Conservation (phyloP, 2,888 invertebrate genomes). For the Plutella xylostella region DNA sequence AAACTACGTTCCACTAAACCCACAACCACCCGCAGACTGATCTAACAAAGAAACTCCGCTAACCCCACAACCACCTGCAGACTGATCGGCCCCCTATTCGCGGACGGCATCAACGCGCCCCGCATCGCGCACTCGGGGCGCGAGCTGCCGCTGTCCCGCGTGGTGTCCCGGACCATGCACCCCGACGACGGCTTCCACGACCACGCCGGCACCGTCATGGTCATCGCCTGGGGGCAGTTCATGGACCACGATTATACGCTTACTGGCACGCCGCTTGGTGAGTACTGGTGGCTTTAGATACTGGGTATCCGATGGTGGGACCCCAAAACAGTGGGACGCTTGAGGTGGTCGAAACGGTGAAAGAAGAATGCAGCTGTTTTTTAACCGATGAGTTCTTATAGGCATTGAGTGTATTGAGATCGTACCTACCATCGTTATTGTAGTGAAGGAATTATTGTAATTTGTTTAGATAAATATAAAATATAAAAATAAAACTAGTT, state of each 20-base stretch:
- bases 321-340: too few relatives aligned
- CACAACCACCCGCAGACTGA: too few relatives aligned
- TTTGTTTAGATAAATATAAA: too few relatives aligned
- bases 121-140: constrained; percentile 83
- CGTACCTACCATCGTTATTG: too few relatives aligned
- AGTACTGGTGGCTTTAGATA: constrained; percentile 20
- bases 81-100: constrained; percentile 82
- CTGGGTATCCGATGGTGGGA: too few relatives aligned
- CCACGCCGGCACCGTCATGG: constrained; percentile 93
- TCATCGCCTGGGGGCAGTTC: constrained; percentile 95
- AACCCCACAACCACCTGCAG: constrained; percentile 35
- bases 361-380: too few relatives aligned
- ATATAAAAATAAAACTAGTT: too few relatives aligned
- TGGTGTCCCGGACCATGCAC: constrained; percentile 92
- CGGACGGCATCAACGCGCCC: constrained; percentile 88
- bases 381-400: too few relatives aligned
- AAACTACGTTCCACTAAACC: too few relatives aligned
- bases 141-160: constrained; percentile 82
- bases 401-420: too few relatives aligned
- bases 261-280: constrained; percentile 89
- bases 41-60: background rate
- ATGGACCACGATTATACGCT: constrained; percentile 95
- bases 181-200: constrained; percentile 94
- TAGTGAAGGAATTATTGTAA: too few relatives aligned
- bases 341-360: too few relatives aligned